Evolutionary conservation across 2,888 invertebrate species (phyloP).

Genomic region (Parapristionchus giblindavisi): DNA sequence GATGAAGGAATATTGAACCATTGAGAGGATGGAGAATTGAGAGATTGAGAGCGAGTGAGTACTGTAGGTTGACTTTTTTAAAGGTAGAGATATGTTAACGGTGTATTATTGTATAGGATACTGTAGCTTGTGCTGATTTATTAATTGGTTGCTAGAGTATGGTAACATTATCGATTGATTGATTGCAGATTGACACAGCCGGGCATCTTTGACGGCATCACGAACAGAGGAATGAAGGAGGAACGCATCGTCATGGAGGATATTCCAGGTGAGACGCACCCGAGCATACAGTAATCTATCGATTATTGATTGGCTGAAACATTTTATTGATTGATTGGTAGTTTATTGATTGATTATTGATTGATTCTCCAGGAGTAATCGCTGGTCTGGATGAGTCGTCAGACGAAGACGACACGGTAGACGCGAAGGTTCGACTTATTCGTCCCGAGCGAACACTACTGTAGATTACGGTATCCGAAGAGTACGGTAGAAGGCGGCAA

Average conservation of each 20-base stretch:
- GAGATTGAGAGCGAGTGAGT: too few species aligned
- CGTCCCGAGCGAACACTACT: slow-evolving; percentile 46
- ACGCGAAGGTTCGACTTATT: slow-evolving; percentile 33
- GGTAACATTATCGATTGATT: background rate
- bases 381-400: slow-evolving; percentile 32
- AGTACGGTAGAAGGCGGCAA: too few species aligned
- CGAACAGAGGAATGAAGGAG: slow-evolving; percentile 32
- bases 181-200: slow-evolving; percentile 36
- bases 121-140: too few species aligned
- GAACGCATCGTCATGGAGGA: slow-evolving; percentile 42
- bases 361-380: slow-evolving; percentile 36
- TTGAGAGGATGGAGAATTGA: too few species aligned
- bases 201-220: slow-evolving; percentile 39
- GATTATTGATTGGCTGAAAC: background rate
- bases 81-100: too few species aligned
- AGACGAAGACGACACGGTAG: slow-evolving; percentile 36
- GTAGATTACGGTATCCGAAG: too few species aligned
- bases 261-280: slow-evolving; percentile 40
- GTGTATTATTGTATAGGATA: too few species aligned
- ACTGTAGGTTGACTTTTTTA: too few species aligned
- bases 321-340: too few species aligned
- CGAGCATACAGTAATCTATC: background rate
- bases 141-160: too few species aligned
- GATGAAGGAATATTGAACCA: too few species aligned
- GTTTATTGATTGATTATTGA: too few species aligned